Conservation (phyloP, 1,140 invertebrate species). For the Aphaenogaster ashmeadi region DNA sequence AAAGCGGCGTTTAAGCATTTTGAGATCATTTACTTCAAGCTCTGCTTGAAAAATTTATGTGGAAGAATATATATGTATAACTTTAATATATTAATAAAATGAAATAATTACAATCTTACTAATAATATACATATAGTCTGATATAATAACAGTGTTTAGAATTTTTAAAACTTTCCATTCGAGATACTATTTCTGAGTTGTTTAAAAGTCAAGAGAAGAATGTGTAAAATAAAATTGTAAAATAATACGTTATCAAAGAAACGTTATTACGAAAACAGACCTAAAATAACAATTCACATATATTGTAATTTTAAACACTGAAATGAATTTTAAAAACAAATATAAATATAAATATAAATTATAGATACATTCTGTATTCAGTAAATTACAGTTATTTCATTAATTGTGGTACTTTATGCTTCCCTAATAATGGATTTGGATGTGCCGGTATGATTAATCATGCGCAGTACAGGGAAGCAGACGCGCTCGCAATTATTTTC, state of each 20-base stretch:
- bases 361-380: neutral
- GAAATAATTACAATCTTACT: neutral
- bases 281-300: neutral
- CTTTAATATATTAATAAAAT: neutral
- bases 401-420: neutral
- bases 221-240: neutral
- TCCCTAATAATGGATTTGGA: neutral
- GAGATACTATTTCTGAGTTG: neutral
- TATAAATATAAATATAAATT: neutral
- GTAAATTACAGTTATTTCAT: neutral
- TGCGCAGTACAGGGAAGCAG: neutral
- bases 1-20: neutral
- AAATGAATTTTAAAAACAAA: neutral
- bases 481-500: conserved; percentile 32
- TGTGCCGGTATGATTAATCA: neutral
- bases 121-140: neutral
- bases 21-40: neutral
- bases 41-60: neutral
- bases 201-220: neutral
- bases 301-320: neutral
- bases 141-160: neutral
- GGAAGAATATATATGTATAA: neutral
- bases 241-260: neutral
- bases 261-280: neutral
- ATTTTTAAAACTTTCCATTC: neutral